phyloP scores from a whole-genome alignment of 2,113 vertebrate genomes.

The Prochilodus magdalenae region DNA sequence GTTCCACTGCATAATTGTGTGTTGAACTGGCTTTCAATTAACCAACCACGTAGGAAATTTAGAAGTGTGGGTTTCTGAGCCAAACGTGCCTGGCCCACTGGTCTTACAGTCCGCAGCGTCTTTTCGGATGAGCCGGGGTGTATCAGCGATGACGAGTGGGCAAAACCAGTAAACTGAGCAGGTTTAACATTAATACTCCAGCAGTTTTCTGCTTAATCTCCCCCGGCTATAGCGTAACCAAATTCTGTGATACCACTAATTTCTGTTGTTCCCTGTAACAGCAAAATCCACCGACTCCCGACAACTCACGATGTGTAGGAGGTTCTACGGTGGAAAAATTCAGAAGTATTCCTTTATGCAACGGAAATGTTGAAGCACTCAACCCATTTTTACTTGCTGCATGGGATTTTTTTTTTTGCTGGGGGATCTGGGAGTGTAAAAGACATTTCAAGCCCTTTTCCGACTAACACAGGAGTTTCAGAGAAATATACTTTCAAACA shows the following conservation, averaged over 20 bases:
- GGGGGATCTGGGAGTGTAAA: neutral
- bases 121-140: no score
- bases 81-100: neutral
- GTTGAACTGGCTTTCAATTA: neutral
- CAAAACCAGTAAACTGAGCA: no score
- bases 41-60: conserved; percentile 10
- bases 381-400: no score
- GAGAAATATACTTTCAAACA: no score
- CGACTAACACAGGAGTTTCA: no score
- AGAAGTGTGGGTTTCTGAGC: neutral
- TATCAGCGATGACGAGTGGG: no score
- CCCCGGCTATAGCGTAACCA: neutral
- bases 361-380: neutral
- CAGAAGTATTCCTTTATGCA: neutral
- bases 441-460: neutral
- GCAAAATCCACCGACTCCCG: no score
- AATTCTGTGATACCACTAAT: no score
- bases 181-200: neutral
- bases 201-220: neutral
- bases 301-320: no score
- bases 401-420: neutral
- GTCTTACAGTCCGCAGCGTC: neutral
- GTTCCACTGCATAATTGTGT: neutral
- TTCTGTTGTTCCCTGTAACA: no score
- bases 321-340: neutral